These are phyloP conservation scores for Opisthocomus hoazin DNA, from an alignment of 2,113 vertebrate genomes.

Conservation along the genomic window DNA sequence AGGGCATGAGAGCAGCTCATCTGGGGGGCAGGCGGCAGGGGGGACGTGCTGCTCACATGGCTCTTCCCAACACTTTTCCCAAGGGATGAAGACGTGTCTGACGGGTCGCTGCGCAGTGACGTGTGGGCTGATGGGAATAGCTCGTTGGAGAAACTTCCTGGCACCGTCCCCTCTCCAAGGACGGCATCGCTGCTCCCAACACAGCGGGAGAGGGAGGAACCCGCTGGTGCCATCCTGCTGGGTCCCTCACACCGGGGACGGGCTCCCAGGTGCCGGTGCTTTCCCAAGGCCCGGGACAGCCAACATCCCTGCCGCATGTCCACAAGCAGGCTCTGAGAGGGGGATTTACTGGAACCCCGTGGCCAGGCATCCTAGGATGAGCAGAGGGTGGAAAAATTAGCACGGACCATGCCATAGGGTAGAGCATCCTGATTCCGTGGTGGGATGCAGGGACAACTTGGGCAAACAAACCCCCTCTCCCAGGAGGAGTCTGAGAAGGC, in stretches of 20 bases:
- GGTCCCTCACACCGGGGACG: accelerated
- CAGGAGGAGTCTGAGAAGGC: background rate
- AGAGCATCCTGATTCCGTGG: background rate
- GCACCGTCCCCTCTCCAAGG: background rate
- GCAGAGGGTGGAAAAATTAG: background rate
- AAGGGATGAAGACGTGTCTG: background rate
- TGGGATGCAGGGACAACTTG: background rate
- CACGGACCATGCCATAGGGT: accelerated
- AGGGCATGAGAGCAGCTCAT: background rate
- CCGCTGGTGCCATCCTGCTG: background rate
- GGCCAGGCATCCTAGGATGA: background rate
- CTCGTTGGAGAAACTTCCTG: background rate
- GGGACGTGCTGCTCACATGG: background rate
- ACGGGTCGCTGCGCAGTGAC: accelerated
- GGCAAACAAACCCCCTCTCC: background rate
- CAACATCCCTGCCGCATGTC: no score
- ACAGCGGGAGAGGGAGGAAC: background rate
- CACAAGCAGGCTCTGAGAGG: no score
- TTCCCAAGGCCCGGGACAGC: no score
- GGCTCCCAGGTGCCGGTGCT: background rate
- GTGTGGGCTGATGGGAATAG: background rate
- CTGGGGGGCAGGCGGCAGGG: background rate
- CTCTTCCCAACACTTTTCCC: background rate
- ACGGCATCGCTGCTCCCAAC: background rate
- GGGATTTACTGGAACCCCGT: no score